Evolutionary conservation across 2,797 vertebrate species (phyloP), one percentile per base, ranked within the genome.

Genomic region (Otolemur crassicaudatus): DNA sequence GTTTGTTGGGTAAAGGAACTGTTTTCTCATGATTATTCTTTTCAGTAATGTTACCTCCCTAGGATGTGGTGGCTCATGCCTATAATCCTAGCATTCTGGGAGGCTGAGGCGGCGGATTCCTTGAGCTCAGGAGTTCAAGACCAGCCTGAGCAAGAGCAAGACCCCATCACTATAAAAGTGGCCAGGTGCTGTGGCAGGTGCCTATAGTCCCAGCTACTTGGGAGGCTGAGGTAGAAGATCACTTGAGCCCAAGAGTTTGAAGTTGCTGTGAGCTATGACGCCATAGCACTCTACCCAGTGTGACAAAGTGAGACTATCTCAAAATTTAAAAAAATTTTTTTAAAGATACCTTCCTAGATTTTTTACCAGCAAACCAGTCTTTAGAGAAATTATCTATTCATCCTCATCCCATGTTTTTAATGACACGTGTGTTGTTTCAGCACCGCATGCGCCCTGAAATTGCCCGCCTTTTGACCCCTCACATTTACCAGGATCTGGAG

Each of bases 381-480:
- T 81, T 89, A 76, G 70, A 85, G 63, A 95, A 84, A 60, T 12
- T 49, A 22, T 60, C 67, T 49, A 11, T 80, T 91, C 90, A 88
- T 46, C 67, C 77, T 96, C 53, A 94, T 49, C 40, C 89, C 85
- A 3, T 43, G 37, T 87, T 94, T 89, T 61, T 75, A 92, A 58
- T 37, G 22, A 79, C 37, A 95, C 0, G 3, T 89, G 53, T 96
- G 96, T 90, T 95, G 63, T 98, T 97, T 97, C 97, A 99, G 99
- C 99, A 99, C 98, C 99, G 99, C 60, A 99, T 99, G 99, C 98
- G 99, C 84, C 99, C 99, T 94, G 99, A 99, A 87, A 99, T 99
- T 61, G 99, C 99, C 87, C 97, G 97, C 69, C 99, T 99, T 83
- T 98, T 99, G 98, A 99, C 99, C 27, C 99, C 99, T 84, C 99